phyloP scores from a whole-genome alignment of 2,113 vertebrate genomes.

The Candoia aspera region DNA sequence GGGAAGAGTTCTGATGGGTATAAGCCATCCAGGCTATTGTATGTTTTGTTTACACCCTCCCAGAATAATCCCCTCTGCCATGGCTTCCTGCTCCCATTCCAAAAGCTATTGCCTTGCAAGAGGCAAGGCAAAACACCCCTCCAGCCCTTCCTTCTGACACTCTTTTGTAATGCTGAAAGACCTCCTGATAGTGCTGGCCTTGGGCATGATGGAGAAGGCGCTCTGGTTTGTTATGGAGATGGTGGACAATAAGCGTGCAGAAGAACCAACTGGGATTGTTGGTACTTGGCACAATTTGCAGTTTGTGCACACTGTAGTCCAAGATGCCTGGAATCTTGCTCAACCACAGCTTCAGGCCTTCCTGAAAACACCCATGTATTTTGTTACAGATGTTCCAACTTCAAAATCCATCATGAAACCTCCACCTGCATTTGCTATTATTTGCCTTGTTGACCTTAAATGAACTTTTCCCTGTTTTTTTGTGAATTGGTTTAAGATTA shows the following conservation, averaged over 20 bases:
- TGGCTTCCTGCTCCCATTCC: too few species aligned
- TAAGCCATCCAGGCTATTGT: too few species aligned
- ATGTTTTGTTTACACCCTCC: too few species aligned
- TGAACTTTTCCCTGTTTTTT: slow-evolving; percentile 33
- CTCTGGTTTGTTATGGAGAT: background rate
- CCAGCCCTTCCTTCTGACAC: too few species aligned
- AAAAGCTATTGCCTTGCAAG: too few species aligned
- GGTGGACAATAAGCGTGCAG: background rate
- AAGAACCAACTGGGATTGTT: background rate
- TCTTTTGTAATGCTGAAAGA: too few species aligned
- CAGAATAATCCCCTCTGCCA: too few species aligned
- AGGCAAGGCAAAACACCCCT: too few species aligned
- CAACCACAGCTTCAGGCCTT: background rate
- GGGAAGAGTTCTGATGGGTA: too few species aligned
- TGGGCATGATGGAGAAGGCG: background rate
- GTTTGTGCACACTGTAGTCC: background rate
- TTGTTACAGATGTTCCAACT: slow-evolving; percentile 17
- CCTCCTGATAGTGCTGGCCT: too few species aligned
- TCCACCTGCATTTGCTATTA: background rate
- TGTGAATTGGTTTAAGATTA: slow-evolving; percentile 46
- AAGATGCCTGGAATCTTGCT: background rate
- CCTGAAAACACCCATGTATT: background rate
- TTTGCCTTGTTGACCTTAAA: background rate
- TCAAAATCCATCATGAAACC: background rate
- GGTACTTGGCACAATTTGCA: background rate